Evolutionary conservation across 2,113 vertebrate species (phyloP), one percentile per base, ranked within the genome.

Genomic region (Dinomys branickii): DNA sequence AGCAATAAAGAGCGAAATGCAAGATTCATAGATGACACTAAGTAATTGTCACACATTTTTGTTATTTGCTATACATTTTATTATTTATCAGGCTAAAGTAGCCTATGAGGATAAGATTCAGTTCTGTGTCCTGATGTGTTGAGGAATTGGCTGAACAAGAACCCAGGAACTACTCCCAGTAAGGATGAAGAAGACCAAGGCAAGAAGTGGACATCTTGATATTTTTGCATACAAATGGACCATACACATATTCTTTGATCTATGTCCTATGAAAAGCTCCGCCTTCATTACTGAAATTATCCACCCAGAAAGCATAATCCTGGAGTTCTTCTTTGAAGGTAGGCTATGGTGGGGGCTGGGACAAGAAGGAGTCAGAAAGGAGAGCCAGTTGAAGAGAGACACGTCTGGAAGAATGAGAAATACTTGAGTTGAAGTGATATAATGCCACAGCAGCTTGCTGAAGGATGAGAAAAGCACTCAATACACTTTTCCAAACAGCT

Each of bases 261-360:
- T 2, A 1, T 96, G 98, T 98, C 96, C 94, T 95, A 92, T 96
- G 90, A 86, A 97, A 41, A 96, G 92, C 93, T 58, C 93, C 71
- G 83, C 54, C 95, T 97, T 96, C 97, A 50, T 98, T 97, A 96
- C 61, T 96, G 91, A 94, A 97, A 69, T 97, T 95, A 91, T 14
- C 30, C 61, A 97, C 77, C 67, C 96, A 98, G 95, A 98, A 98
- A 98, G 94, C 80, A 95, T 91, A 98, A 97, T 96, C 96, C 95
- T 81, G 65, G 17, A 1, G 47, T 44, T 24, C 54, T 96, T 90
- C 92, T 96, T 92, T 85, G 73, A 96, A 88, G 63, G 77, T 2
- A 75, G 22, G 24, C 65, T n/a, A 94, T 85, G 22, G 35, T 85
- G 52, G n/a, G 30, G 41, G 41, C 88, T 77, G 38, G 56, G 61